Evolutionary conservation across 1,140 invertebrate genomes (phyloP), one percentile per base, ranked within the genome.

Genomic region (Drosophila navojoa): DNA sequence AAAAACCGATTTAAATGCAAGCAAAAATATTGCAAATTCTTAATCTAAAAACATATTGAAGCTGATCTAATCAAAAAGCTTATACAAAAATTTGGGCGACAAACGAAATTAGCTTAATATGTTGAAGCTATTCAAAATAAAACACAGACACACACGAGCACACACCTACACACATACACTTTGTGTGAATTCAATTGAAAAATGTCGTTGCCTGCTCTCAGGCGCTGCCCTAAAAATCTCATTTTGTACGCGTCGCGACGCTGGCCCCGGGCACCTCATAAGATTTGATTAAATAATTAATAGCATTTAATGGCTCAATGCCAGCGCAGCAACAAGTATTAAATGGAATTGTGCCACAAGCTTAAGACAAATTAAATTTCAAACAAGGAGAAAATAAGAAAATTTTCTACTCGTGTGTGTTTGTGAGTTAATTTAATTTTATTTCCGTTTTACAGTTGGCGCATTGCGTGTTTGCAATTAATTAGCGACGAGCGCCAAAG

Each of bases 211-310:
- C 68, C 69, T 79, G 66, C 76, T 79, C 62, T 70, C 44, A 53
- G 80, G 76, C 59, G 55, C 9, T 11, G 47, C 25, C 64, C 59
- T 73, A 22, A 50, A 22, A 40, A 22, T 25, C 32, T 5, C 40
- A 47, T 57, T 55, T 22, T 35, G 68, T 64, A 2, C 42, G 40
- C 47, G 35, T 55, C 42, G 25, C 60, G 68, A 45, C n/a, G 11
- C 52, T 57, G 62, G 68, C 5, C 32, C 53, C 19, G 19, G 19
- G 19, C 19, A 29, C 72, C 69, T 71, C 80, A 79, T 84, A 76
- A 76, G 67, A 59, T 84, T 72, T 82, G 49, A 76, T 82, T 82
- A 84, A 71, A 68, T 76, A 71, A 79, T 84, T 84, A 76, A 82
- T 79, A 60, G 67, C 40, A 47, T 64, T 79, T 69, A 64, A 79